Percentiles rank a stretch among this genome's conserved stretches.
Conservation (phyloP, 2,888 invertebrate species). For the Polydrusus tereticollis region DNA sequence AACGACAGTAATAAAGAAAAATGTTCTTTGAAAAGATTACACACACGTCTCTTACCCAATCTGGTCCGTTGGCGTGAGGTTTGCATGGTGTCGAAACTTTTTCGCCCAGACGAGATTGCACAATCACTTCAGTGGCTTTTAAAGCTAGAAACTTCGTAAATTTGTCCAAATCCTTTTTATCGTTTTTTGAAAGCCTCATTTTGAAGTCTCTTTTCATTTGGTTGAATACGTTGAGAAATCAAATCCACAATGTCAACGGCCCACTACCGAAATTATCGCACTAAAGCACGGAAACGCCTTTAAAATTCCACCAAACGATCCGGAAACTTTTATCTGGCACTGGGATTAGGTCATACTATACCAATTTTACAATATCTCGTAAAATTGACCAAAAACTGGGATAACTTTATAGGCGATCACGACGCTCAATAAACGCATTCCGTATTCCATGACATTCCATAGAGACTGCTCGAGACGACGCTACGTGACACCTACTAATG, state of each 20-base stretch:
- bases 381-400: neutral
- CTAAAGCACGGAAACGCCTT: neutral
- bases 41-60: constrained; percentile 76
- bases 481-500: no score
- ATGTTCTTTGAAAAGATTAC: no score
- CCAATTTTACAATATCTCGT: neutral
- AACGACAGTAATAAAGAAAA: no score
- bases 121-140: constrained; percentile 91
- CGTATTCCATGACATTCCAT: neutral
- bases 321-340: neutral
- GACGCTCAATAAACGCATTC: neutral
- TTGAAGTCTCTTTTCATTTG: constrained; percentile 54
- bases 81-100: constrained; percentile 86
- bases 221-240: constrained; percentile 26
- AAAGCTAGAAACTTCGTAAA: constrained; percentile 89
- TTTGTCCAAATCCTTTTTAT: constrained; percentile 87
- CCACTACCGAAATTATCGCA: neutral
- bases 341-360: neutral
- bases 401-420: neutral
- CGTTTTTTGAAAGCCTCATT: constrained; percentile 70
- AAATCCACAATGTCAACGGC: neutral
- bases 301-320: neutral
- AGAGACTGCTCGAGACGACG: constrained; percentile 8
- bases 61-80: constrained; percentile 81
- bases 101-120: constrained; percentile 91